A percentile compares a stretch with the other conserved stretches of the same genome.
These are phyloP conservation scores for Caenorhabditis angaria DNA, from an alignment of 2,888 invertebrate species.

Conservation along the genomic window DNA sequence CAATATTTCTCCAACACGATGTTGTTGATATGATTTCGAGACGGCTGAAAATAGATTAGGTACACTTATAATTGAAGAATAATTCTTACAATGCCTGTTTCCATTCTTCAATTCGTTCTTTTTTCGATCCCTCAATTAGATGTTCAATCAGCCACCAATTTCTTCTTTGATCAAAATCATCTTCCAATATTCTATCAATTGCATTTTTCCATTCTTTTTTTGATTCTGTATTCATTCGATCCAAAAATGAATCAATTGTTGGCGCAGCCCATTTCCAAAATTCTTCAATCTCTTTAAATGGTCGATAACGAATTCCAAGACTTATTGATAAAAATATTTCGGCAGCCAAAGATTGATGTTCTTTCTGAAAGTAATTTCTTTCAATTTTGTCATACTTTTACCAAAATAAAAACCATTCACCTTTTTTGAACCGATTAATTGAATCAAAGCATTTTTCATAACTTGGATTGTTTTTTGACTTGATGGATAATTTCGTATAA, in stretches of 20 bases:
- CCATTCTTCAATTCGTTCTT: constrained; percentile 15
- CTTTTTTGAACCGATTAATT: constrained; percentile 23
- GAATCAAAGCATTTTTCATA: constrained; percentile 19
- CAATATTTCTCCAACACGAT: constrained; percentile 42
- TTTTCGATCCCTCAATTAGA: constrained; percentile 29
- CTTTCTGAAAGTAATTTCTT: constrained; percentile 19
- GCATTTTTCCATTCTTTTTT: constrained; percentile 27
- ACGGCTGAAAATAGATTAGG: constrained; percentile 51
- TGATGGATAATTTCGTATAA: constrained; percentile 50
- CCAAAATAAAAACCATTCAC: constrained; percentile 3
- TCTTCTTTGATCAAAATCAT: constrained; percentile 42
- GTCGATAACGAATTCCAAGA: constrained; percentile 40
- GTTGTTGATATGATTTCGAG: constrained; percentile 20
- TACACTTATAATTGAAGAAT: no score
- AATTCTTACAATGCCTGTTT: constrained; percentile 24
- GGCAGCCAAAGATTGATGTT: constrained; percentile 41
- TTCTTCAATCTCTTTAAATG: constrained; percentile 32
- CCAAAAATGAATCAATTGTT: constrained; percentile 27
- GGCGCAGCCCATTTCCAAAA: constrained; percentile 36
- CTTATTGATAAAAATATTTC: constrained; percentile 51
- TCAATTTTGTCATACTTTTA: background rate
- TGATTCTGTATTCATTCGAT: constrained; percentile 35
- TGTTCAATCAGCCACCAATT: constrained; percentile 51
- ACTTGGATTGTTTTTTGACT: constrained; percentile 23
- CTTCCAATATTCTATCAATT: background rate